Evolutionary conservation across 2,888 invertebrate genomes (phyloP).

Genomic region (Cheilosia urbana): DNA sequence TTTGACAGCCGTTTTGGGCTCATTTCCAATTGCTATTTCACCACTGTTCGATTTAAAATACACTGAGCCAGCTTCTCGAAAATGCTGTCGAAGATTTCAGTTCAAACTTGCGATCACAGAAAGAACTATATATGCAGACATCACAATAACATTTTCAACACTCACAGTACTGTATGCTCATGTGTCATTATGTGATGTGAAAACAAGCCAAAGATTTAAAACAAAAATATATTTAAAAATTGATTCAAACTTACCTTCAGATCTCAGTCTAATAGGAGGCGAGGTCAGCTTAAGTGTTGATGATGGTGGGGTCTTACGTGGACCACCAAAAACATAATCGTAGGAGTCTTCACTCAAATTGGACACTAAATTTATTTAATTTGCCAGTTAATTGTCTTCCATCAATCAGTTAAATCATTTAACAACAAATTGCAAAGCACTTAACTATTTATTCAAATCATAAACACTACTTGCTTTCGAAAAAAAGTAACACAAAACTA

Average conservation of each 20-base stretch:
- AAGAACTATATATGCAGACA: not conserved
- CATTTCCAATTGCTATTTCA: too few species aligned
- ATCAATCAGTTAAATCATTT: not conserved
- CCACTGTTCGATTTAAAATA: too few species aligned
- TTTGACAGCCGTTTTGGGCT: too few species aligned
- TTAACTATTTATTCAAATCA: constrained; percentile 50
- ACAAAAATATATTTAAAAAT: not conserved
- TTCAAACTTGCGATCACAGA: not conserved
- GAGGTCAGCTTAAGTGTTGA: constrained; percentile 85
- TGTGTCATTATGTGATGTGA: too few species aligned
- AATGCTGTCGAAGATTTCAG: too few species aligned
- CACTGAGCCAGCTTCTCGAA: too few species aligned
- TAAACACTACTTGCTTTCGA: constrained; percentile 55
- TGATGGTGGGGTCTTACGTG: constrained; percentile 84
- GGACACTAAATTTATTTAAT: constrained; percentile 81
- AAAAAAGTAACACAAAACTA: constrained; percentile 46
- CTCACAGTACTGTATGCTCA: too few species aligned
- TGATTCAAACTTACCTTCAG: constrained; percentile 81
- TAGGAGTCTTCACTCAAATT: constrained; percentile 84
- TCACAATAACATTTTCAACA: not conserved
- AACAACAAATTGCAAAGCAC: constrained; percentile 32
- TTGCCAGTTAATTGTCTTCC: constrained; percentile 12
- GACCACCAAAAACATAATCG: constrained; percentile 85
- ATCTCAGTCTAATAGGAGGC: constrained; percentile 84
- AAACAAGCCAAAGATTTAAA: not conserved